phyloP scores from a whole-genome alignment of 2,797 vertebrate species.

The Typhlichthys subterraneus region DNA sequence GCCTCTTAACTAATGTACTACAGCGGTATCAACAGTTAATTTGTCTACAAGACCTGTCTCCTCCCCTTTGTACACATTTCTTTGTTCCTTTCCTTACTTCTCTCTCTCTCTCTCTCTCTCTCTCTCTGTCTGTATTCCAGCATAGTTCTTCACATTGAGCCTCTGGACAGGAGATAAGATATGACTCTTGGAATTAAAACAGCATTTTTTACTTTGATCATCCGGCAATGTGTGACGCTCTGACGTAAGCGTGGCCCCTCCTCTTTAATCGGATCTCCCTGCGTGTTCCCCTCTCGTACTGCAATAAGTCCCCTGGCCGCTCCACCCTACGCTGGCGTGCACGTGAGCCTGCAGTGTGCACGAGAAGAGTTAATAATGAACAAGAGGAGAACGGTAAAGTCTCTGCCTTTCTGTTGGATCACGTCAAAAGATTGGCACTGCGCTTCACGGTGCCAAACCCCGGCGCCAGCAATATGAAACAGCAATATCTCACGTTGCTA shows the following conservation, averaged over 20 bases:
- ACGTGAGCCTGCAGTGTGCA: slow-evolving; percentile 53
- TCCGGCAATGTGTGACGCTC: slow-evolving; percentile 54
- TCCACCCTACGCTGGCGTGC: slow-evolving; percentile 48
- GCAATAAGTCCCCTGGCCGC: slow-evolving; percentile 55
- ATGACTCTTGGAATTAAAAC: slow-evolving; percentile 77
- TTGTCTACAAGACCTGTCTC: too few relatives aligned
- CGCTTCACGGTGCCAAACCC: slow-evolving; percentile 33
- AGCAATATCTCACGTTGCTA: too few relatives aligned
- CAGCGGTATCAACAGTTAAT: too few relatives aligned
- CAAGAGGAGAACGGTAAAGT: slow-evolving; percentile 52
- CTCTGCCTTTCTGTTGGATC: slow-evolving; percentile 59
- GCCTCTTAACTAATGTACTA: too few relatives aligned
- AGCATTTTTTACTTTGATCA: slow-evolving; percentile 77
- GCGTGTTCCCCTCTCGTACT: slow-evolving; percentile 47
- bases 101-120: slow-evolving; percentile 6
- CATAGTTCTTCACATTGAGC: slow-evolving; percentile 69
- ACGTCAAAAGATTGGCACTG: slow-evolving; percentile 43
- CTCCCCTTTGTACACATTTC: not conserved
- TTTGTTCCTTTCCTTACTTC: slow-evolving; percentile 9
- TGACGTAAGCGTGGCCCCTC: slow-evolving; percentile 65
- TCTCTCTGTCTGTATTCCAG: slow-evolving; percentile 51
- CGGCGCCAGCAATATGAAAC: not conserved
- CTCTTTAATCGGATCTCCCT: slow-evolving; percentile 63
- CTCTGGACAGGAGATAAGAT: slow-evolving; percentile 74
- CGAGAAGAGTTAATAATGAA: slow-evolving; percentile 72